Evolutionary conservation across 1,140 invertebrate genomes (phyloP), one percentile per base, ranked within the genome.

Genomic region (Cylas formicarius): DNA sequence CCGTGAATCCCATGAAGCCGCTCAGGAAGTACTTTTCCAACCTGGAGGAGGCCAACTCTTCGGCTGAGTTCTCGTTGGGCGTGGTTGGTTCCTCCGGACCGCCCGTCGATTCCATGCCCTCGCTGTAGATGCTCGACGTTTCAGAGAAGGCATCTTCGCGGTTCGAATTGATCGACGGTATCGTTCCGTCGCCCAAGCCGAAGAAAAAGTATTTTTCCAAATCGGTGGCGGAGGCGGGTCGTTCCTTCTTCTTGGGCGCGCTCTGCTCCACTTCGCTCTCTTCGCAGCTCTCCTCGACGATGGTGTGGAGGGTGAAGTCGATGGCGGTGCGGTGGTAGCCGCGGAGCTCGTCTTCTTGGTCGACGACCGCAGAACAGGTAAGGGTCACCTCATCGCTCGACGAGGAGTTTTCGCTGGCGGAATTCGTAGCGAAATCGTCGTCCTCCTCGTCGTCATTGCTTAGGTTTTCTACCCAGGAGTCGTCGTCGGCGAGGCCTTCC

Each of bases 161-260:
- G 41, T 56, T 58, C 7, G 46, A 70, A 68, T 33, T 75, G 69
- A 56, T 73, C 52, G 56, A 55, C 19, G 31, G 65, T 69, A 32
- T 75, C 71, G 45, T 56, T 29, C 82, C 83, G 59, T 82, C 81
- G 5, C 84, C 84, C 20, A 91, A 70, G 0, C 80, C 84, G 55
- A 84, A 90, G 63, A 87, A 89, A 68, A 91, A 94, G 63, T 94
- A 93, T 62, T 90, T 90, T 63, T 93, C 89, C 40, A 94, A 60
- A 55, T 90, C 86, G 0, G 88, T 89, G 0, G 84, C 78, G 1
- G 80, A 84, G 20, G 77, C 72, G 13, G 80, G 80, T 36, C 78
- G 68, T 23, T 66, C 70, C 50, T 77, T 77, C 54, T 72, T 71
- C 1, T 67, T 69, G 21, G 59, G 72, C n/a, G 67, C 68, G 42